Evolutionary conservation across 1,140 invertebrate species (phyloP), one percentile per base, ranked within the genome.

Genomic region (Calliphora vicina): DNA sequence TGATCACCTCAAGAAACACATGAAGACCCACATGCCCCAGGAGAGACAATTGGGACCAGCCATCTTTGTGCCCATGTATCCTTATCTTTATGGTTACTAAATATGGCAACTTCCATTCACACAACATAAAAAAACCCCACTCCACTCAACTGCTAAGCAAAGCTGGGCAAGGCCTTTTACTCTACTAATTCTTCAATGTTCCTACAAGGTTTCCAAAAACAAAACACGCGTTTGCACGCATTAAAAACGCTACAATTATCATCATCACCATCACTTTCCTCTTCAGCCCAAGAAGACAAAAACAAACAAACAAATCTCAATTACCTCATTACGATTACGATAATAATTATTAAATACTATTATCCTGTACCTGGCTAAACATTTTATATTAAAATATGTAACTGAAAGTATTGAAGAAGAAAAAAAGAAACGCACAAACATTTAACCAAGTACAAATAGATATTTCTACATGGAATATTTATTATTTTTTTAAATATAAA

Each of bases 1-100:
- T 84, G 97, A 98, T 89, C 96, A 97, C 88, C 88, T 97, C 72
- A 97, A 97, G 89, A 97, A 97, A 86, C 96, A 97, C 86, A 94
- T 90, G 87, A 90, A 90, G 85, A 90, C 89, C 74, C 89, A 90
- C 50, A 87, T 90, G 88, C 88, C 88, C 45, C 89, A 89, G 83
- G 89, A 90, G 50, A 86, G 88, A 72, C 87, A 88, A 43, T 78
- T 90, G 85, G 87, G 86, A 76, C 86, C 88, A 29, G 86, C 89
- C 71, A 87, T 90, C 27, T 90, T 90, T 82, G 85, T 90, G 84
- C 89, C 89, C 82, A 89, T 90, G 87, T 90, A 90, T 80, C 88
- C 89, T n/a, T 90, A 90, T 74, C 81, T 90, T 6, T 90, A 90
- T 84, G 88, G 89, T 76, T 90, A 89, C 82, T 90, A 82, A 85